Evolutionary conservation across 30 jellyfish, hydroid and myxozoan species (phyloP).

Genomic region (Aurelia sp.): DNA sequence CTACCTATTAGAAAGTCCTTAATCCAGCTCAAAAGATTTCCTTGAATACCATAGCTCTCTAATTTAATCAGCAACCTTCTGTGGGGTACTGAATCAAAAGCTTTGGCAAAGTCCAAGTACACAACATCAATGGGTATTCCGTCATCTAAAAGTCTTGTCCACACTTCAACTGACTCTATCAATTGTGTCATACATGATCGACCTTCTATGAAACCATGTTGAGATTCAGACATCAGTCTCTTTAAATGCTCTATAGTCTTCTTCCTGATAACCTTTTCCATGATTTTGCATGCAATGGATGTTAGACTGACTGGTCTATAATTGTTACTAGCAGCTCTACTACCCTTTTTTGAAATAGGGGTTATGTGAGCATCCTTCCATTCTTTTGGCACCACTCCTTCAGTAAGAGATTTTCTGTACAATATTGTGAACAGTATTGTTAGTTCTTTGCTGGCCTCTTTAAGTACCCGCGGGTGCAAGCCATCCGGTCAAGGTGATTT

Average conservation of each 20-base stretch:
- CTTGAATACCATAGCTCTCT: too few species aligned
- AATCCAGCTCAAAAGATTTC: too few species aligned
- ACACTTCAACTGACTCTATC: too few species aligned
- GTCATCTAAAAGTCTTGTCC: too few species aligned
- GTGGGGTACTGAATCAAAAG: too few species aligned
- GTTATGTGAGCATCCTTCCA: constrained; percentile 30
- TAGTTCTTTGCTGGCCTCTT: constrained; percentile 44
- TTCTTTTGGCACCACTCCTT: constrained; percentile 41
- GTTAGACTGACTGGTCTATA: constrained; percentile 51
- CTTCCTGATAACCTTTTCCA: constrained; percentile 16
- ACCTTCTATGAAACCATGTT: too few species aligned
- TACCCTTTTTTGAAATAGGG: background rate
- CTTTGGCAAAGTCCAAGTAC: too few species aligned
- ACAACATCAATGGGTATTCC: too few species aligned
- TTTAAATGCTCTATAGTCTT: constrained; percentile 23
- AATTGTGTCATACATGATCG: too few species aligned
- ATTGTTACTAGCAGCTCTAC: background rate
- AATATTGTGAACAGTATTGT: constrained; percentile 26
- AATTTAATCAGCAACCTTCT: too few species aligned
- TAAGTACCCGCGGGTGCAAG: constrained; percentile 43
- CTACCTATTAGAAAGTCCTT: too few species aligned
- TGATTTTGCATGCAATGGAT: constrained; percentile 24
- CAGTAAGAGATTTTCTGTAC: constrained; percentile 35
- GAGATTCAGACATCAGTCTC: too few species aligned
- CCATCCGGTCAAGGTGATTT: constrained; percentile 54